phyloP scores from a whole-genome alignment of 2,888 invertebrate genomes.

The Rotaria socialis region DNA sequence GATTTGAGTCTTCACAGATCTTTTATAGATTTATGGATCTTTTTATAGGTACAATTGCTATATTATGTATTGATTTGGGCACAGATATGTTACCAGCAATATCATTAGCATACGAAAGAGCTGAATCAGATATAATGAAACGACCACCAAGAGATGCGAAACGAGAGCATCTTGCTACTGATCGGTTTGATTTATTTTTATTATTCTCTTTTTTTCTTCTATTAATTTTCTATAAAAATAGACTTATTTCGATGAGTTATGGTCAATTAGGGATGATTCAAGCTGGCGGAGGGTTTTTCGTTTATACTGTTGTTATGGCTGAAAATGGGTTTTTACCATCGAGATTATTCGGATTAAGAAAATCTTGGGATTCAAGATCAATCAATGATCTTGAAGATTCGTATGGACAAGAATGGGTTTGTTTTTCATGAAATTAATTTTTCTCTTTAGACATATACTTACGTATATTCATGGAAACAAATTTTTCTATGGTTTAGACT shows the following conservation, averaged over 20 bases:
- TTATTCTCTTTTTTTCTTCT: not conserved
- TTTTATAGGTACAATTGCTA: too few species aligned
- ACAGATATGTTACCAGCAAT: slow-evolving; percentile 39
- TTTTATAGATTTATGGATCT: too few species aligned
- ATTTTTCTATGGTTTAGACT: too few species aligned
- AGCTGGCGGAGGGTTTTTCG: slow-evolving; percentile 99
- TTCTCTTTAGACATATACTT: too few species aligned
- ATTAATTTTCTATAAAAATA: not conserved
- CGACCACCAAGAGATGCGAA: too few species aligned
- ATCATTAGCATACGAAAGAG: too few species aligned
- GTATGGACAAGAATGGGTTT: slow-evolving; percentile 92
- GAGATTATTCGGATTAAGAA: slow-evolving; percentile 84
- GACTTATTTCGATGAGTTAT: slow-evolving; percentile 94
- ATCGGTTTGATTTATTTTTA: too few species aligned
- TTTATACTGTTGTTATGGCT: slow-evolving; percentile 99
- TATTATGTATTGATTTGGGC: slow-evolving; percentile 13
- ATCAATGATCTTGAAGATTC: slow-evolving; percentile 96
- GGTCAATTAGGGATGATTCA: slow-evolving; percentile 99
- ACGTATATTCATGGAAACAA: too few species aligned
- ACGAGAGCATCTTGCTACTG: too few species aligned
- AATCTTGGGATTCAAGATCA: slow-evolving; percentile 95
- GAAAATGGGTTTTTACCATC: slow-evolving; percentile 93
- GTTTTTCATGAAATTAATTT: too few species aligned
- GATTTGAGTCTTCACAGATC: too few species aligned
- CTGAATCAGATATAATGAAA: too few species aligned